A percentile compares a stretch with the other conserved stretches of the same genome.
Conservation (phyloP, 2,888 invertebrate genomes). For the Trachelus troglodyta region DNA sequence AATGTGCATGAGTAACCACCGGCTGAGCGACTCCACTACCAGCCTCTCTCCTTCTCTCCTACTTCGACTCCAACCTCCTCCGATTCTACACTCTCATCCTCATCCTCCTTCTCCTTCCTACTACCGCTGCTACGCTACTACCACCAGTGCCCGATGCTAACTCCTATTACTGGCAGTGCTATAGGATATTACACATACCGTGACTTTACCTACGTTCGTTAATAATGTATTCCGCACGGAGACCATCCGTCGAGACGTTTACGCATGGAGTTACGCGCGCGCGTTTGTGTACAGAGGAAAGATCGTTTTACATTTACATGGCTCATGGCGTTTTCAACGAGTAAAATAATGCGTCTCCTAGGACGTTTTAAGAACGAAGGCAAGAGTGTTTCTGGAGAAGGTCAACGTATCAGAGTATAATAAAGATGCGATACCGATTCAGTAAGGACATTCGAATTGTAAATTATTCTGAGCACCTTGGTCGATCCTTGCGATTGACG, state of each 20-base stretch:
- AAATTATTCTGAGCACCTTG: not conserved
- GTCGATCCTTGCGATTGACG: not conserved
- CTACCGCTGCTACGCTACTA: not conserved
- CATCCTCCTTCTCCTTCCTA: conserved; percentile 1
- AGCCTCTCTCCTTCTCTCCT: conserved; percentile 15
- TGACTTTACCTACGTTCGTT: conserved; percentile 27
- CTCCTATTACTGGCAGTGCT: not conserved
- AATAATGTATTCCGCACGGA: conserved; percentile 48
- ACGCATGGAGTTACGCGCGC: conserved; percentile 7
- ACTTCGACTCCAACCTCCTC: conserved; percentile 10
- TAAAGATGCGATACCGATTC: conserved; percentile 13
- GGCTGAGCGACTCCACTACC: conserved; percentile 32
- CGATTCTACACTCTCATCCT: not conserved
- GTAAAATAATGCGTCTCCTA: conserved; percentile 43
- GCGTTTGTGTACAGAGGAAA: not conserved
- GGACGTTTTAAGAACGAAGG: conserved; percentile 43
- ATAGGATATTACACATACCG: not conserved
- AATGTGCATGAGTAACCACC: conserved; percentile 46
- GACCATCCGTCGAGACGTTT: conserved; percentile 29
- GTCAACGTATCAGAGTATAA: conserved; percentile 43
- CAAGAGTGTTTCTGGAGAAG: conserved; percentile 48
- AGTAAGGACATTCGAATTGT: not conserved
- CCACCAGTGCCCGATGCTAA: not conserved
- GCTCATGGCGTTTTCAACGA: not conserved
- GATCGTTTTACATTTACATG: conserved; percentile 1